Evolutionary conservation across 2,888 invertebrate species (phyloP), one percentile per base, ranked within the genome.

Genomic region (Scaptomyza caliginosa): DNA sequence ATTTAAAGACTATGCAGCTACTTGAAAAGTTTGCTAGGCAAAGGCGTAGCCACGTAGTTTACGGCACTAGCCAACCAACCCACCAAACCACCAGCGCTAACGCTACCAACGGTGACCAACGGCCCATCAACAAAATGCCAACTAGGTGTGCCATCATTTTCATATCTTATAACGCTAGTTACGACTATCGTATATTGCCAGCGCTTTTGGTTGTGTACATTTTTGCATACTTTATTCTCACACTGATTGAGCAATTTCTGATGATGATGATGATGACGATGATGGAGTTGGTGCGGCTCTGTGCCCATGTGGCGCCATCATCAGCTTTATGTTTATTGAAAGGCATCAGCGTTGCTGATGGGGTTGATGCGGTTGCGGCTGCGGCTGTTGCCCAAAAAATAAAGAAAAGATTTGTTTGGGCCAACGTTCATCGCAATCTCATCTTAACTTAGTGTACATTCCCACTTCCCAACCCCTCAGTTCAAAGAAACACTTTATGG

Each of bases 1-100:
- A 78, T 78, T 78, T 78, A 78, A 81, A 78, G 78, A 74, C 78
- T 69, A 71, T 81, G 82, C 80, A 80, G 68, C 78, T 74, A 78
- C 78, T 78, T 67, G 82, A 78, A 67, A 78, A 76, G 36, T 78
- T 78, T 62, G 70, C 77, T 66, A 60, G 69, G 58, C 68, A 74
- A 62, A 77, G 81, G 77, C 77, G 77, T 81, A 77, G 62, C 81
- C 77, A 72, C 51, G 62, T 78, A 74, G 70, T 77, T 81, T 81
- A 81, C 74, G 81, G 78, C 55, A 34, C 8, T 26, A 5, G 3
- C 32, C 32, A 17, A 21, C 21, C 42, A 24, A 26, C 42, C 26
- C 39, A 57, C 23, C 39, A 34, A 23, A 63, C n/a, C 30, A 32
- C 7, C 34, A 6, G 3, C 28, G 4, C n/a, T n/a, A 2, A 2